Evolutionary conservation across 1,140 invertebrate species (phyloP).

Genomic region (Drosophila seguyi): DNA sequence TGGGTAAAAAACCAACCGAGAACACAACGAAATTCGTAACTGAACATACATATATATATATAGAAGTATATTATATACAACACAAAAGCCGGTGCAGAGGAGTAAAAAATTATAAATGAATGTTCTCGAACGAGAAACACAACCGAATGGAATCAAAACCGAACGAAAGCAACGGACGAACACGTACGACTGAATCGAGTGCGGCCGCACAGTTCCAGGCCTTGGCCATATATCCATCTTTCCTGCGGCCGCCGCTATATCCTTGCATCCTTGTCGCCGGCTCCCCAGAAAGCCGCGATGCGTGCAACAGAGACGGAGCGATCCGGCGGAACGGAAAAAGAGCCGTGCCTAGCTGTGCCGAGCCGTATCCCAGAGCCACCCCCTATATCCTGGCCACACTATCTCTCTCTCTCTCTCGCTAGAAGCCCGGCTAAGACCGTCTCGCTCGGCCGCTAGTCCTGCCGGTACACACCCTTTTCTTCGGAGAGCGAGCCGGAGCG

Average conservation of each 20-base stretch:
- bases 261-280: conserved; percentile 50
- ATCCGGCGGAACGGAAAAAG: conserved; percentile 14
- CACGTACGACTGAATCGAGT: conserved; percentile 81
- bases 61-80: conserved; percentile 62
- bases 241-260: conserved; percentile 16
- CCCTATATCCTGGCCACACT: conserved; percentile 10
- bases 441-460: conserved; percentile 9
- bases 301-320: conserved; percentile 24
- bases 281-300: conserved; percentile 15
- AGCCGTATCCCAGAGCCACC: conserved; percentile 26
- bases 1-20: conserved; percentile 80
- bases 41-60: conserved; percentile 70
- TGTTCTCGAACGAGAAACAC: conserved; percentile 84
- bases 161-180: conserved; percentile 85
- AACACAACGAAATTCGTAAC: conserved; percentile 83
- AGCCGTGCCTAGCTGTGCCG: conserved; percentile 1
- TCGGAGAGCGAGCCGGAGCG: conserved; percentile 8
- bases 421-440: background rate
- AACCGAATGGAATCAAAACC: conserved; percentile 84
- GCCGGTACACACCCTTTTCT: conserved; percentile 73
- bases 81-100: conserved; percentile 84
- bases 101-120: conserved; percentile 85
- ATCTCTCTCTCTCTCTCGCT: conserved; percentile 1
- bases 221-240: conserved; percentile 15
- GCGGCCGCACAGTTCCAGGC: conserved; percentile 38